Conservation (phyloP, 2,797 vertebrate species). For the Dallia pectoralis region DNA sequence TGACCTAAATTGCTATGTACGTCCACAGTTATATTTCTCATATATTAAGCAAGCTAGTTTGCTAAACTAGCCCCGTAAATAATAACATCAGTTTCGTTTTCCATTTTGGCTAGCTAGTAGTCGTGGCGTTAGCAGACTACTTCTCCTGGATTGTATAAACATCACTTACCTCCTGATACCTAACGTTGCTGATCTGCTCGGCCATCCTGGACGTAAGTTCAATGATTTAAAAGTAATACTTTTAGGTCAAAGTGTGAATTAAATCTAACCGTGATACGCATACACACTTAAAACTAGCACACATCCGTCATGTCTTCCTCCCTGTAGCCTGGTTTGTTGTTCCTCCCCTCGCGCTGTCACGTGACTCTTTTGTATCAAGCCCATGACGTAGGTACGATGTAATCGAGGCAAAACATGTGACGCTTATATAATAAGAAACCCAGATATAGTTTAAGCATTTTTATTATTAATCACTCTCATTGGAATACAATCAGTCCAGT, state of each 20-base stretch:
- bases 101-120: conserved; percentile 29
- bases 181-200: conserved; percentile 68
- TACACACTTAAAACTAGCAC: conserved; percentile 32
- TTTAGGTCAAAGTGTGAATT: not conserved
- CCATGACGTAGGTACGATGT: not conserved
- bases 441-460: conserved; percentile 15
- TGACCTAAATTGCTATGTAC: too few species aligned
- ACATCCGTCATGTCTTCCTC: conserved; percentile 65
- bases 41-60: rapidly evolving
- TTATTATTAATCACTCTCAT: conserved; percentile 50
- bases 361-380: not conserved
- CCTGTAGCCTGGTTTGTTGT: not conserved
- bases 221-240: conserved; percentile 11
- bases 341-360: conserved; percentile 7
- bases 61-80: conserved; percentile 12
- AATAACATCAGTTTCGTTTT: conserved; percentile 19
- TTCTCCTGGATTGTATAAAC: conserved; percentile 6
- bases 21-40: not conserved
- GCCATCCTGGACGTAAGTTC: conserved; percentile 58
- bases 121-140: conserved; percentile 23
- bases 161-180: conserved; percentile 72
- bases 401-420: not conserved
- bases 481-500: conserved; percentile 17
- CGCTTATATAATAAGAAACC: not conserved
- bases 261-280: conserved; percentile 7